Base-by-base conservation (phyloP, 2,888 invertebrate genomes). In the Aphidius colemani region DNA sequence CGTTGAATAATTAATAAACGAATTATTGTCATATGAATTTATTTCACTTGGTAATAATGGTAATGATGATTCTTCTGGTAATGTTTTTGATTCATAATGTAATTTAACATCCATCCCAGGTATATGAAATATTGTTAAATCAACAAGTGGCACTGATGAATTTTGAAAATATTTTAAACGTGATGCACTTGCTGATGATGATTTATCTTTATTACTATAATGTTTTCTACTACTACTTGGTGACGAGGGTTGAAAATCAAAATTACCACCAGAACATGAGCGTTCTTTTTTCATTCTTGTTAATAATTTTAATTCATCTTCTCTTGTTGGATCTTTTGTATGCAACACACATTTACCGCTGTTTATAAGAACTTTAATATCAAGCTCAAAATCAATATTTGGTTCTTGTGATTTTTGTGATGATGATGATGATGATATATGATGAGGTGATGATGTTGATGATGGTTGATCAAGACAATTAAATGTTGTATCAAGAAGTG, bases 271-370 rank as follows among this genome's bases (percentile, higher is more conserved):
- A 0, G 89, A 88, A 68, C 88, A 86, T 2, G 88, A 89, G 9
- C 92, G 85, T 56, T 91, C 91, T 78, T 92, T 92, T 66, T 90
- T 88, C 87, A 90, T 89, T 69, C 88, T 86, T 64, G 84, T 85
- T 69, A 84, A 83, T 69, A 87, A 83, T 82, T 89, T 90, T 51
- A 88, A 83, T 67, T 90, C 91, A 64, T 90, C 91, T 60, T 90
- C 90, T 72, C 84, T 88, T 63, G 82, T 84, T 67, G 86, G 85
- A 75, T 94, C 94, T 82, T 94, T 95, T 3, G 97, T 97, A 81
- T 98, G 97, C 46, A 98, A 85, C 44, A 96, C 96, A 82, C 98
- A 98, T 83, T 97, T 96, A 7, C 98, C 98, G 74, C 95, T 95
- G 82, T 96, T 97, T 67, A 98, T 95, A 74, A 96, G 89, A 53